A percentile compares a stretch with the other conserved stretches of the same genome.
Conservation (phyloP, 2,113 vertebrate species). For the Microtus ochrogaster region DNA sequence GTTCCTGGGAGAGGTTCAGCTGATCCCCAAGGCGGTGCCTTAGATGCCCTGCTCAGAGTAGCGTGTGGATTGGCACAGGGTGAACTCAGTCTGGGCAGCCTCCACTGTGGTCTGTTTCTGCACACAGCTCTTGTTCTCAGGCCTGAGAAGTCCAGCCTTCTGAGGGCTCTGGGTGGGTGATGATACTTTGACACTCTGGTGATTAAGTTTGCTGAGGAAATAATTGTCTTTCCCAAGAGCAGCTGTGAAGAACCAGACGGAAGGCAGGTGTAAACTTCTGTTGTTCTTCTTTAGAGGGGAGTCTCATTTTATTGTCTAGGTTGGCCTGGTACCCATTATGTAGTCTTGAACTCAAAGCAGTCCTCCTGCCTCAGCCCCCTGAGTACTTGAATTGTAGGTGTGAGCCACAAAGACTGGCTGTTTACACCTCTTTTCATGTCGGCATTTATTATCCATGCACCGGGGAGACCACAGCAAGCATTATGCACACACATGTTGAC, state of each 20-base stretch:
- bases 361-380: not conserved
- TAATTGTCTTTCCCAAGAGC: not conserved
- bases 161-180: not conserved
- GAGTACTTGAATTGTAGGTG: not conserved
- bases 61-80: accelerated
- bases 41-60: too few relatives aligned
- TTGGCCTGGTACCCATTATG: not conserved
- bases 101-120: not conserved
- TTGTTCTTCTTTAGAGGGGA: not conserved
- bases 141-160: not conserved
- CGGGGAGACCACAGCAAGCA: not conserved
- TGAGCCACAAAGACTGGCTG: not conserved
- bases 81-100: not conserved
- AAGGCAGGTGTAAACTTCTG: not conserved
- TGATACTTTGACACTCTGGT: not conserved
- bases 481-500: not conserved
- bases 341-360: not conserved
- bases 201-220: not conserved
- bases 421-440: not conserved
- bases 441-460: too few relatives aligned
- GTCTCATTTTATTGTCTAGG: not conserved
- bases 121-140: not conserved
- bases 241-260: not conserved
- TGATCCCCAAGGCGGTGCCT: not conserved
- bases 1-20: not conserved